Evolutionary conservation across 2,888 invertebrate species (phyloP).

Genomic region (Drosophila tanythrix): DNA sequence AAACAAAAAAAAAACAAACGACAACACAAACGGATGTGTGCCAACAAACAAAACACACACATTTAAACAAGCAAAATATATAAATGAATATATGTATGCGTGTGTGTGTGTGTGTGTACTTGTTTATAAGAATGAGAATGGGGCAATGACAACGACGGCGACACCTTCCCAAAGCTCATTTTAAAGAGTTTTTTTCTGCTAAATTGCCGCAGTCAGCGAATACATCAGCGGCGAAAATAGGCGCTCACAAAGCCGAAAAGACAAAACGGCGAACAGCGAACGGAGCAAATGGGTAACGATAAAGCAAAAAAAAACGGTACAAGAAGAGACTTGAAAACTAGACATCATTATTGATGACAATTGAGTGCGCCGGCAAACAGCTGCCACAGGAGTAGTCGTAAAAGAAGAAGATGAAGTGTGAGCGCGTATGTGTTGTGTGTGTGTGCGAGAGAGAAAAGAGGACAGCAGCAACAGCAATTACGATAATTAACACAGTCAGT

Average conservation of each 20-base stretch:
- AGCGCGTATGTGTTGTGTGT: slow-evolving; percentile 8
- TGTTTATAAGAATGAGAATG: slow-evolving; percentile 42
- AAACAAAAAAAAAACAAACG: slow-evolving; percentile 2
- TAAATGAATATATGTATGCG: not conserved
- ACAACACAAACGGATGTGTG: slow-evolving; percentile 53
- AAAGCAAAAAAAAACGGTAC: slow-evolving; percentile 51
- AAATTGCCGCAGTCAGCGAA: slow-evolving; percentile 82
- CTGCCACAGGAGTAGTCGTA: slow-evolving; percentile 50
- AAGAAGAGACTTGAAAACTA: slow-evolving; percentile 71
- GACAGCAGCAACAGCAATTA: slow-evolving; percentile 75
- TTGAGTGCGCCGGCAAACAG: slow-evolving; percentile 82
- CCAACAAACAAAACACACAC: slow-evolving; percentile 30
- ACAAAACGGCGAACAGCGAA: slow-evolving; percentile 24
- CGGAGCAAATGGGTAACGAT: slow-evolving; percentile 7
- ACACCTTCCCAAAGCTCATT: slow-evolving; percentile 70
- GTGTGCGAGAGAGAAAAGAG: slow-evolving; percentile 44
- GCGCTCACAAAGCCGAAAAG: slow-evolving; percentile 69
- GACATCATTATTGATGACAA: slow-evolving; percentile 85
- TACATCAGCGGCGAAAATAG: slow-evolving; percentile 82
- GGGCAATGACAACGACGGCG: slow-evolving; percentile 44
- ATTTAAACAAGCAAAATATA: not conserved
- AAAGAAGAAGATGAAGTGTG: slow-evolving; percentile 19
- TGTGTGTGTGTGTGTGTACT: slow-evolving; percentile 6
- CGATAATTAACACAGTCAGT: slow-evolving; percentile 83
- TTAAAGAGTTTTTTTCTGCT: slow-evolving; percentile 73